Evolutionary conservation across 2,113 vertebrate genomes (phyloP), one percentile per base, ranked within the genome.

Genomic region (Physeter macrocephalus): DNA sequence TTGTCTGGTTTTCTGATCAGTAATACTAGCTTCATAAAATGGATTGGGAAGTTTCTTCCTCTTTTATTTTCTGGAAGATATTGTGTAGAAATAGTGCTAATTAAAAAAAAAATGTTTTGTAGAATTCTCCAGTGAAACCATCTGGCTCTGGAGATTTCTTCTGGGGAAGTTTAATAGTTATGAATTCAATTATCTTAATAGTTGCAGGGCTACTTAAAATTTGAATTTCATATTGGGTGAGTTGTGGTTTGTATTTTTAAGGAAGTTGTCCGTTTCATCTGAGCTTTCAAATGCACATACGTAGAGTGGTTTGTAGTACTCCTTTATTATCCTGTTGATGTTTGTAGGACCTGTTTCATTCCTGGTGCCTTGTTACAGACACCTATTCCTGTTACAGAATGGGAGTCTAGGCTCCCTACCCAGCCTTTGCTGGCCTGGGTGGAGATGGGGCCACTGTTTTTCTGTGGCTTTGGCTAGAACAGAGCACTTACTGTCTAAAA

Each of bases 1-100:
- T 83, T 90, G 59, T 59, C 46, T 54, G 15, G 43, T 88, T 96
- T 91, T 94, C 67, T 46, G 72, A 27, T 78, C 25, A 18, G 18
- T 64, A 87, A 74, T 59, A 54, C 11, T n/a, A 59, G 46, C 14
- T 93, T 77, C 11, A 75, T 66, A 81, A 87, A 83, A 89, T 89
- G 54, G 18, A 57, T 82, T 88, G 27, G 41, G 25, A 93, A 39
- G 8, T 39, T 95, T 88, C 75, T n/a, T 62, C 18, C 13, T 77
- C 31, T 93, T 74, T 85, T 49, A 72, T 61, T 77, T 91, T 96
- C 77, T 94, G n/a, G 39, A 88, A 82, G 25, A 94, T 18, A 57
- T 72, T 74, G 5, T 61, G 6, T 77, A 75, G 8, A 43, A 62
- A 62, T 87, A 66, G 13, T 88, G 27, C 49, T 78, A 87, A 80